Base-by-base conservation (phyloP, 2,797 vertebrate species). In the Ctenopoma kingsleyae region DNA sequence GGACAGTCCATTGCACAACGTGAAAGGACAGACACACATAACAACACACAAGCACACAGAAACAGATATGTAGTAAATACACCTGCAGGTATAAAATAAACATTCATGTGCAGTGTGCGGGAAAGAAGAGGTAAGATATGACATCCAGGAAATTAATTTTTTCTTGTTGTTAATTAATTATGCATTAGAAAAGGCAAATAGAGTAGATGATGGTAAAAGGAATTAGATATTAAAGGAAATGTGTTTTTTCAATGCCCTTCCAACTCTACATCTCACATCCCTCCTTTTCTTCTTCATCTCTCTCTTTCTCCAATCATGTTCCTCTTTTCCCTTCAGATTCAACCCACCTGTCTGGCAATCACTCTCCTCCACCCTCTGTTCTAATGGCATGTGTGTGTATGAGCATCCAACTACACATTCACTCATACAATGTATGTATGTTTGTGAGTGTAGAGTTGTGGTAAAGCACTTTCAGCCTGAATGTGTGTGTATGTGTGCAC, bases 291-390 rank as follows among this genome's bases (percentile, higher is more conserved):
- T 81, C 47, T 61, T 76, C 19, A 3, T 62, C 60, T 67, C 57
- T 62, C 46, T 74, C 22, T 65, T 47, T 71, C 41, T 61, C 57
- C 9, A 38, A 3, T 58, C 17, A 50, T 64, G n/a, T 72, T 77
- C 59, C 53, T 87, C 69, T 67, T 74, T 63, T 74, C 69, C 65
- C 41, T 90, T 91, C 91, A 90, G 92, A 80, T 89, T 93, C 91
- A 94, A 77, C 93, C 93, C 94, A 93, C 95, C 93, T 94, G 94
- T 95, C 95, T 94, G 88, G 93, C 94, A 93, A 91, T 94, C 93
- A 90, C 92, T 93, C 91, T 94, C 91, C 87, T 50, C 75, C 91
- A 93, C 93, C 93, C 91, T 93, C 43, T 74, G 25, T 40, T 54
- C 53, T 59, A 54, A 67, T 69, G 15, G 51, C 68, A 10, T 63